Evolutionary conservation across 2,888 invertebrate species (phyloP), one percentile per base, ranked within the genome.

Genomic region (Torymus aiolomorphi): DNA sequence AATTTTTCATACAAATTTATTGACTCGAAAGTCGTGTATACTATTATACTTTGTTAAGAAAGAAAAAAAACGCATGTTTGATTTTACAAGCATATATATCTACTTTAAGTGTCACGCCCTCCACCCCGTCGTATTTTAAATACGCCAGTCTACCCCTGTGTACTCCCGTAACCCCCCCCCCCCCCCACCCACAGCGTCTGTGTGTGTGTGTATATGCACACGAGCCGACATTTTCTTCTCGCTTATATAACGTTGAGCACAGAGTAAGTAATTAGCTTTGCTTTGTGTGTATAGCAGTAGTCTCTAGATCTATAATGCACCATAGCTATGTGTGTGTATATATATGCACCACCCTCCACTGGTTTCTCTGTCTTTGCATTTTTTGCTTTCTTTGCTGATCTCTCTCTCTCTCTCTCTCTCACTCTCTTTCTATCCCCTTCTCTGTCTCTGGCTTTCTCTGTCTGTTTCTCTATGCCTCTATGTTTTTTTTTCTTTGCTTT

Each of bases 251-350:
- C 59, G 18, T 24, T 31, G 61, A 67, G 24, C 62, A 51, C 66
- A 56, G 18, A 75, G 79, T 80, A 80, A 80, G 80, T 80, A 76
- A 80, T 76, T 71, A 67, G 67, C 66, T 76, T 62, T 67, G 72
- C 69, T 66, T 71, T n/a, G 12, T 57, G 24, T 11, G 18, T 20
- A 0, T 62, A 31, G 31, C 5, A 31, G 31, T 31, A 31, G 31
- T 31, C 31, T 31, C 0, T 31, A 31, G 3, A 31, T 2, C 3
- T 31, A 31, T 2, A 31, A 31, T 31, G 31, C 31, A 31, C 31
- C 31, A 0, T 31, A 31, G 31, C 66, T n/a, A 4, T 57, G 24
- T 11, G 42, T 20, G 1, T 62, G 2, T 16, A 2, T 63, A 13
- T 67, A 31, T 31, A 31, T 56, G 31, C 31, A 51, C n/a, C 54